Conservation (phyloP, 2,888 invertebrate genomes). For the Epsilonema sp. region DNA sequence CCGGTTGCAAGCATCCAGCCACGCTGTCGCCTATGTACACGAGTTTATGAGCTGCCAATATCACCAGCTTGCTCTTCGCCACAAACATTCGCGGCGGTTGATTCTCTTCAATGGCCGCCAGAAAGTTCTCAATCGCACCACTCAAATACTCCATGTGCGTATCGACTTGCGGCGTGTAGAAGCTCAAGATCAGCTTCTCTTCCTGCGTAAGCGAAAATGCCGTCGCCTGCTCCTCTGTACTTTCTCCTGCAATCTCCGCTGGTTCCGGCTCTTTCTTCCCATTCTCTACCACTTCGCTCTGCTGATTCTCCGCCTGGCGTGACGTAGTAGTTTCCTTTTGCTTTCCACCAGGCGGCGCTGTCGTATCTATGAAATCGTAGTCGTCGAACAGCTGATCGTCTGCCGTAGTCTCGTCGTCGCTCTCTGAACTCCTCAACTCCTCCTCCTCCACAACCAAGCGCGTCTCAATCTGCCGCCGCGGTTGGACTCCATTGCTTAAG, state of each 20-base stretch:
- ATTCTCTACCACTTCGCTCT: too few species aligned
- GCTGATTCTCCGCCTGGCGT: not conserved
- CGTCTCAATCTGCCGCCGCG: too few species aligned
- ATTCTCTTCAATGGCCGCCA: conserved; percentile 70
- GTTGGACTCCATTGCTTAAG: too few species aligned
- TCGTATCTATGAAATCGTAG: conserved; percentile 9
- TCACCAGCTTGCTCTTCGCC: conserved; percentile 79
- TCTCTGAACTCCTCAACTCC: conserved; percentile 17
- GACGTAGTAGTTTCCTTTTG: not conserved
- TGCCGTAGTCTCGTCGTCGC: too few species aligned
- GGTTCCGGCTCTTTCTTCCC: too few species aligned
- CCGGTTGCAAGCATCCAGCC: conserved; percentile 48
- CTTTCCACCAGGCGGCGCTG: too few species aligned
- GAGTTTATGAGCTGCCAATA: conserved; percentile 73
- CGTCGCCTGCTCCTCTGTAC: not conserved
- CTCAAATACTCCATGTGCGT: conserved; percentile 63
- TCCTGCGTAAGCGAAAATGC: conserved; percentile 45
- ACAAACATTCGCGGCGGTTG: conserved; percentile 78
- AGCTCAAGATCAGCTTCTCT: conserved; percentile 60
- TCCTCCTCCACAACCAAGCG: conserved; percentile 17
- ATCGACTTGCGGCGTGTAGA: conserved; percentile 66
- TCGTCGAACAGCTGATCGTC: conserved; percentile 14
- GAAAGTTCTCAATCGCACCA: conserved; percentile 73
- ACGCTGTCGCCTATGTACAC: conserved; percentile 85
- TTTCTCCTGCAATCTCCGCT: not conserved